Evolutionary conservation across 2,113 vertebrate species (phyloP).

Genomic region (Archocentrus centrarchus): DNA sequence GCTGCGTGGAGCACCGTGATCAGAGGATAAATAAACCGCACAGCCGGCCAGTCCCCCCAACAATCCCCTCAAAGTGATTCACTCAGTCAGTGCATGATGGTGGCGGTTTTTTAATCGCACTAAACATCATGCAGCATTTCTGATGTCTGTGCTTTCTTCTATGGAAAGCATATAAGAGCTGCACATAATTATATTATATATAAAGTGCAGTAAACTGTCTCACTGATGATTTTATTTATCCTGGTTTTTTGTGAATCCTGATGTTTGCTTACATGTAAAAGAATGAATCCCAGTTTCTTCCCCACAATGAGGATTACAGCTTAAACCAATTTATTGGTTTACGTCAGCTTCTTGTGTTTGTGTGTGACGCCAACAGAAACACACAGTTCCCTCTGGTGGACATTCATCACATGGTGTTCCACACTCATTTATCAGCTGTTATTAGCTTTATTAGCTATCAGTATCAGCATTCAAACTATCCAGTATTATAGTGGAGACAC

Average conservation of each 20-base stretch:
- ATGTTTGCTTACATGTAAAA: not conserved
- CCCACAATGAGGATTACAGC: not conserved
- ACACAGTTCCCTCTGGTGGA: too few species aligned
- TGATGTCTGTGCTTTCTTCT: not conserved
- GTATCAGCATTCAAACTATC: too few species aligned
- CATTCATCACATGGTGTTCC: too few species aligned
- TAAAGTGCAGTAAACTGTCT: not conserved
- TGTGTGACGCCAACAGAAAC: too few species aligned
- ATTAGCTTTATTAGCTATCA: too few species aligned
- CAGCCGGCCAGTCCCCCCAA: not conserved
- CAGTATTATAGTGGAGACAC: too few species aligned
- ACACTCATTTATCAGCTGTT: too few species aligned
- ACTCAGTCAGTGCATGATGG: not conserved
- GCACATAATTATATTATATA: not conserved
- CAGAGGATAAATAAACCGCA: constrained; percentile 28
- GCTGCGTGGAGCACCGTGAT: constrained; percentile 9
- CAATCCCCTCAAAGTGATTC: not conserved
- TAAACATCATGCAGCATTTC: too few species aligned
- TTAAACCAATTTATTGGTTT: not conserved
- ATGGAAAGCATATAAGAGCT: not conserved
- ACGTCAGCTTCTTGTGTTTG: too few species aligned
- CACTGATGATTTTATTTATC: too few species aligned
- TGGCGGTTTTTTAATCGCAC: not conserved
- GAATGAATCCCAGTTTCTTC: not conserved
- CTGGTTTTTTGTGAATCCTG: not conserved